These are phyloP conservation scores for Psittacula echo DNA, from an alignment of 2,797 vertebrate genomes.

Conservation along the genomic window DNA sequence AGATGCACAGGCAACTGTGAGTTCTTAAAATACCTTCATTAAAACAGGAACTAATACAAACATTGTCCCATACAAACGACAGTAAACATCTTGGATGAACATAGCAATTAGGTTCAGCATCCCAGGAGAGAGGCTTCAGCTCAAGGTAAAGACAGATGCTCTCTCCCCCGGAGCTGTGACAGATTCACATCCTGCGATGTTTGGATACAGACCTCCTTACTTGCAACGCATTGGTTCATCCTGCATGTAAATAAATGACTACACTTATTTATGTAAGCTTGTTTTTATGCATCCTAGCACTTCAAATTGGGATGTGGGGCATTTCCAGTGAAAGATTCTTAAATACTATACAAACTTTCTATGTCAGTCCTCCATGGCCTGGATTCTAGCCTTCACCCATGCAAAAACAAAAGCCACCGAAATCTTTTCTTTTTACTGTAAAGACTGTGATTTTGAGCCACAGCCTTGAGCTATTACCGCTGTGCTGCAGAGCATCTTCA, in stretches of 20 bases:
- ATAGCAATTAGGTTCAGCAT: background rate
- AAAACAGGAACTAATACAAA: background rate
- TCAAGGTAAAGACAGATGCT: background rate
- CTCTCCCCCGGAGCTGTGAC: background rate
- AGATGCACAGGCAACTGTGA: background rate
- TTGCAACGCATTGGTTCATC: background rate
- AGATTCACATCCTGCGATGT: background rate
- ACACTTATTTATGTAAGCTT: background rate
- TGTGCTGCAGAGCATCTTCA: background rate
- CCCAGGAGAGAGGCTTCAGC: background rate
- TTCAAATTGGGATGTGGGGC: background rate
- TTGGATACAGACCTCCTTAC: background rate
- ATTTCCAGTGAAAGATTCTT: background rate
- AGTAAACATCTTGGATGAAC: background rate
- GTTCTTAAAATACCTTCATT: background rate
- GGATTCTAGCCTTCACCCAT: background rate
- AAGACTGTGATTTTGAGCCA: background rate
- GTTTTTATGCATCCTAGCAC: background rate
- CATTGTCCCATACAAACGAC: background rate
- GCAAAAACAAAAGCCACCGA: background rate
- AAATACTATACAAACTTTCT: background rate
- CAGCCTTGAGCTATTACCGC: background rate
- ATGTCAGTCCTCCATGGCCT: background rate
- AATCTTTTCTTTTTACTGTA: background rate
- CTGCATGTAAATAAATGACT: background rate